Evolutionary conservation across 2,113 vertebrate species (phyloP).

Genomic region (Mugil cephalus): DNA sequence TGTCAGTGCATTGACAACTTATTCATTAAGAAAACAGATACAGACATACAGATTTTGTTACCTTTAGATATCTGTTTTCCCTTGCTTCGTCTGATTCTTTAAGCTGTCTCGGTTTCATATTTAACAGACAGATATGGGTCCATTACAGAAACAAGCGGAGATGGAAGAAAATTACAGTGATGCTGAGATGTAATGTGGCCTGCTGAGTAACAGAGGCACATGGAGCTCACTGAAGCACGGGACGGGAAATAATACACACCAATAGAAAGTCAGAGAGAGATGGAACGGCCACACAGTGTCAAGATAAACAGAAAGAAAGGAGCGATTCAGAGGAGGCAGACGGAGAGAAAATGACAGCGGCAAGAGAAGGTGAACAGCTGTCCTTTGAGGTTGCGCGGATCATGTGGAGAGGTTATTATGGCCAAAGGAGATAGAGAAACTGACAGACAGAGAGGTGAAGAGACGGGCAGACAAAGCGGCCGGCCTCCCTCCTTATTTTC

Average conservation of each 20-base stretch:
- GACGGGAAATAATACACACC: slow-evolving; percentile 20
- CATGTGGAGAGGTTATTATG: slow-evolving; percentile 55
- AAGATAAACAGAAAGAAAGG: slow-evolving; percentile 12
- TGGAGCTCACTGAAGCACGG: slow-evolving; percentile 6
- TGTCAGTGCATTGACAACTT: too few species aligned
- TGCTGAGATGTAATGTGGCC: slow-evolving; percentile 30
- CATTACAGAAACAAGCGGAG: slow-evolving; percentile 29
- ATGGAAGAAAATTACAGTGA: slow-evolving; percentile 38
- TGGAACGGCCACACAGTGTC: slow-evolving; percentile 4
- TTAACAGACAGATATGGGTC: too few species aligned
- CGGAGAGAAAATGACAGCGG: slow-evolving; percentile 52
- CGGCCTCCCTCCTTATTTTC: slow-evolving; percentile 44
- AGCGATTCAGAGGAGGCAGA: slow-evolving; percentile 43
- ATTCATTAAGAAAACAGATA: too few species aligned
- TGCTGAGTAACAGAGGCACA: slow-evolving; percentile 20
- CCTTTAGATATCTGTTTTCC: too few species aligned
- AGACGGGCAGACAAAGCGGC: slow-evolving; percentile 33
- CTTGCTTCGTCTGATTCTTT: too few species aligned
- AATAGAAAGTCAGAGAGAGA: slow-evolving; percentile 13
- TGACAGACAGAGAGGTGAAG: slow-evolving; percentile 36
- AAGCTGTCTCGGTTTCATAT: too few species aligned
- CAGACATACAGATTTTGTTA: too few species aligned
- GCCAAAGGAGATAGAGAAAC: slow-evolving; percentile 48
- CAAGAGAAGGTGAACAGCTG: slow-evolving; percentile 54
- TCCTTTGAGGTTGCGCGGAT: slow-evolving; percentile 59